Evolutionary conservation across 2,113 vertebrate genomes (phyloP).

Genomic region (Thomomys bottae): DNA sequence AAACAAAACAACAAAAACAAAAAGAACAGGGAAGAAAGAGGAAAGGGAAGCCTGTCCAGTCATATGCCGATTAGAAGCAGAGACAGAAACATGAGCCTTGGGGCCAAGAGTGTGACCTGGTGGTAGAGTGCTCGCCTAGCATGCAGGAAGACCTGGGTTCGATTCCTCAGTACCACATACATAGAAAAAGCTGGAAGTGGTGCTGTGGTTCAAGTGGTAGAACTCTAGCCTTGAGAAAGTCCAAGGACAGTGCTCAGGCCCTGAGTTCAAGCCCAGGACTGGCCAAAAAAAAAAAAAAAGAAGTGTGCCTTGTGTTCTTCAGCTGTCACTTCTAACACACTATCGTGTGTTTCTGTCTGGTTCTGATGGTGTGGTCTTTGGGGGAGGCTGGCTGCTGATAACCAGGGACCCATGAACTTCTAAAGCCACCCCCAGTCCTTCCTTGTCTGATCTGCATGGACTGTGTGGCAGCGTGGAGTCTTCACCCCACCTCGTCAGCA

Average conservation of each 20-base stretch:
- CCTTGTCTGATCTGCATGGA: background rate
- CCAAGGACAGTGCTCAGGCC: too few relatives aligned
- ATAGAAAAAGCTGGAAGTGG: too few relatives aligned
- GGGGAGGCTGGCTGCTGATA: background rate
- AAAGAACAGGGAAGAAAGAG: too few relatives aligned
- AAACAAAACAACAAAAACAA: too few relatives aligned
- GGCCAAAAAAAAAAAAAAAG: too few relatives aligned
- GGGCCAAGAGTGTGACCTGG: too few relatives aligned
- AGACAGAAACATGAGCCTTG: background rate
- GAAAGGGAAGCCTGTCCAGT: background rate
- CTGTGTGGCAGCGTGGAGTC: background rate
- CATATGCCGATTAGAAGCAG: background rate
- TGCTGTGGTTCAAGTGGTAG: too few relatives aligned
- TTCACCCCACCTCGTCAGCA: accelerated
- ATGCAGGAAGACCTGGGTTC: too few relatives aligned
- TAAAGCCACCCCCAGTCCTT: background rate
- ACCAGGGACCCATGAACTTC: background rate
- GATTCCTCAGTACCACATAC: too few relatives aligned
- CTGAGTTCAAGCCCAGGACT: too few relatives aligned
- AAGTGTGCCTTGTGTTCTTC: background rate
- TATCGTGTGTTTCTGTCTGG: background rate
- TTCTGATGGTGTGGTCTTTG: background rate
- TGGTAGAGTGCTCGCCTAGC: too few relatives aligned
- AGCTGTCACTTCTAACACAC: background rate
- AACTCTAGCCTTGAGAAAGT: too few relatives aligned